Conservation (phyloP, 2,113 vertebrate species). For the Tichodroma muraria region DNA sequence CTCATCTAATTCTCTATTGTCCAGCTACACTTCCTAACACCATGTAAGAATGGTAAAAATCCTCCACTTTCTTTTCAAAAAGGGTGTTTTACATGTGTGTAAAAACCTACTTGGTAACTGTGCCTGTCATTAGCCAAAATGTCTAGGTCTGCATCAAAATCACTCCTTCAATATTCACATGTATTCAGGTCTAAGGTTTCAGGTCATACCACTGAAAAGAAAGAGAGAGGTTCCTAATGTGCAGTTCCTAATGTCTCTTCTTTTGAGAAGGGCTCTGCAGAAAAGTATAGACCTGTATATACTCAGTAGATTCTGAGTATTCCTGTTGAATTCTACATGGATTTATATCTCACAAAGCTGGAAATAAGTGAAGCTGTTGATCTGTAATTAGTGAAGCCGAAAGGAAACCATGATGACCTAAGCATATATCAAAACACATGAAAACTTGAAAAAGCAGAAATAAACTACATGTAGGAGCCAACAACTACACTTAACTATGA, state of each 20-base stretch:
- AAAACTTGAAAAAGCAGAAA: not conserved
- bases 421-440: not conserved
- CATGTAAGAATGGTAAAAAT: not conserved
- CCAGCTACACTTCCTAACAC: not conserved
- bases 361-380: not conserved
- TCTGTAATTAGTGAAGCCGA: not conserved
- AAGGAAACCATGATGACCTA: not conserved
- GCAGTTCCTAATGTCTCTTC: not conserved
- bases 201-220: not conserved
- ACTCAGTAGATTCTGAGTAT: not conserved
- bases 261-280: not conserved
- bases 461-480: not conserved
- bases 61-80: not conserved
- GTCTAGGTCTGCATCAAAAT: not conserved
- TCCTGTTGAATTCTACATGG: not conserved
- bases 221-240: not conserved
- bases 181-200: not conserved
- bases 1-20: not conserved
- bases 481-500: not conserved
- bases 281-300: not conserved
- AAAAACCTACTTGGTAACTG: not conserved
- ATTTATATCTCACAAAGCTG: not conserved
- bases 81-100: not conserved
- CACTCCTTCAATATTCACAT: not conserved
- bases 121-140: not conserved